These are phyloP conservation scores for Camponotus floridanus DNA, from an alignment of 1,140 invertebrate genomes.

Conservation along the genomic window DNA sequence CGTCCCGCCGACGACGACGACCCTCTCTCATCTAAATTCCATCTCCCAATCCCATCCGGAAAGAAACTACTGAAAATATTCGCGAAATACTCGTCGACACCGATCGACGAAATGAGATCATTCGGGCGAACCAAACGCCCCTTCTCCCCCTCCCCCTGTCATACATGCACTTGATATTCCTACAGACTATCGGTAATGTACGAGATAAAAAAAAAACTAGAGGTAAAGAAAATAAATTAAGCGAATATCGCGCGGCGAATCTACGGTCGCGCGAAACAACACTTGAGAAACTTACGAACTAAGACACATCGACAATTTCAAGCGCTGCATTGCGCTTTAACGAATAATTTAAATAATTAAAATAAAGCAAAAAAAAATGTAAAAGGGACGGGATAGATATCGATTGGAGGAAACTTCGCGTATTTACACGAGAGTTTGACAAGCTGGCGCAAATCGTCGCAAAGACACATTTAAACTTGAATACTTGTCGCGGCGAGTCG, in stretches of 20 bases:
- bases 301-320: background rate
- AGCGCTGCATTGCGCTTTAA: background rate
- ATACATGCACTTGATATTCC: conserved; percentile 38
- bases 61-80: conserved; percentile 14
- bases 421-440: conserved; percentile 2
- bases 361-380: background rate
- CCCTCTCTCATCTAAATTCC: background rate
- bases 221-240: conserved; percentile 36
- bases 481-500: conserved; percentile 35
- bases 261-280: background rate
- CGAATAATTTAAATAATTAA: conserved; percentile 35
- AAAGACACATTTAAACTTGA: background rate
- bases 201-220: background rate
- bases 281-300: conserved; percentile 1
- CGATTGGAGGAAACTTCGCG: background rate
- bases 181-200: conserved; percentile 21
- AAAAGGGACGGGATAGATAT: background rate
- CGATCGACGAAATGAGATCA: conserved; percentile 51
- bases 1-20: conserved; percentile 13
- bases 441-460: background rate
- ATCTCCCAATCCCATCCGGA: background rate
- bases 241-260: conserved; percentile 5
- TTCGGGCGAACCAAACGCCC: conserved; percentile 16
- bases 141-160: background rate
- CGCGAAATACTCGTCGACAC: conserved; percentile 9